Conservation (phyloP, 2,888 invertebrate species). For the Macaria liturata region DNA sequence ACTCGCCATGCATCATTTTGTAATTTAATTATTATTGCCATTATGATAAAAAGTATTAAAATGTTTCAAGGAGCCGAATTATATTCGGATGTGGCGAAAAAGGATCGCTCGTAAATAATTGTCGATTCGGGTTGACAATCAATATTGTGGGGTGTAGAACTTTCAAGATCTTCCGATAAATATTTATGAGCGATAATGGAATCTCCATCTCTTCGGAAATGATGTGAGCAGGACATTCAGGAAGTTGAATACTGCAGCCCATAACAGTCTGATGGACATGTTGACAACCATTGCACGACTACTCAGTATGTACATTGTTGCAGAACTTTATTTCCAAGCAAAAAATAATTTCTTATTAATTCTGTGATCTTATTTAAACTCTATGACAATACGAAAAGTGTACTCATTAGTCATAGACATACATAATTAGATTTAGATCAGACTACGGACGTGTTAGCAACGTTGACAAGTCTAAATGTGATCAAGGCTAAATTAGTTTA, state of each 20-base stretch:
- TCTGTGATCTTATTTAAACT: too few relatives aligned
- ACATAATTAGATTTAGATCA: slow-evolving; percentile 15
- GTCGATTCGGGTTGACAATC: slow-evolving; percentile 25
- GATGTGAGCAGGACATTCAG: slow-evolving; percentile 24
- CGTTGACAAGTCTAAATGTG: slow-evolving; percentile 18
- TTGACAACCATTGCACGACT: slow-evolving; percentile 19
- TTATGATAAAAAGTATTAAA: slow-evolving; percentile 27
- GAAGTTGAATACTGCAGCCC: slow-evolving; percentile 25
- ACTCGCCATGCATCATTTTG: slow-evolving; percentile 39
- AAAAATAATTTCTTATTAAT: background rate
- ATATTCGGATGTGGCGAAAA: slow-evolving; percentile 11
- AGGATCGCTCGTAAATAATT: slow-evolving; percentile 22
- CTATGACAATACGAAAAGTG: background rate
- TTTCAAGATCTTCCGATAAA: slow-evolving; percentile 30
- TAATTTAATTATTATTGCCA: slow-evolving; percentile 41
- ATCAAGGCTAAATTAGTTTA: slow-evolving; percentile 20
- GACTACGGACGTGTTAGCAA: background rate
- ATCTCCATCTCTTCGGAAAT: slow-evolving; percentile 23
- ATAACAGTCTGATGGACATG: slow-evolving; percentile 23
- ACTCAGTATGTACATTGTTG: slow-evolving; percentile 5
- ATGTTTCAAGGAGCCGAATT: slow-evolving; percentile 7
- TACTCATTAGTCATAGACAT: slow-evolving; percentile 9
- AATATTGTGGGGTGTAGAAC: slow-evolving; percentile 18
- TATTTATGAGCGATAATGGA: slow-evolving; percentile 31
- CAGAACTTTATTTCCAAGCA: background rate